Percentiles rank a stretch among this genome's conserved stretches.
phyloP scores from a whole-genome alignment of 2,113 vertebrate genomes.

The Perca fluviatilis region DNA sequence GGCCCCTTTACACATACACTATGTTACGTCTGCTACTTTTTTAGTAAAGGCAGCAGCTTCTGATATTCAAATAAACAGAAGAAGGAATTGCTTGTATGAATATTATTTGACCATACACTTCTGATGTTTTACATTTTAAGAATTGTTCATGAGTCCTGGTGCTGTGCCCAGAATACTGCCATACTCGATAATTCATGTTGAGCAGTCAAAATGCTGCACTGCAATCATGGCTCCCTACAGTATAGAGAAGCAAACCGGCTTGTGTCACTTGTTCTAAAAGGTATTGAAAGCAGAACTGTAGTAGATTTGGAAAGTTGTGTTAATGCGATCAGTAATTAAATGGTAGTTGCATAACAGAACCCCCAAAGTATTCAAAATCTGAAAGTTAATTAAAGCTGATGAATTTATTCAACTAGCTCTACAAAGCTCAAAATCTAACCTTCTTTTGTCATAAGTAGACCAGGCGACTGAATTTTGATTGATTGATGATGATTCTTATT shows the following conservation, averaged over 20 bases:
- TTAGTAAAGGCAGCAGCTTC: not conserved
- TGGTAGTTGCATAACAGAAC: not conserved
- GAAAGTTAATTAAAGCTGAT: constrained; percentile 11
- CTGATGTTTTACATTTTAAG: not conserved
- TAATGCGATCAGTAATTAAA: constrained; percentile 24
- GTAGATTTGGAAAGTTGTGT: constrained; percentile 18
- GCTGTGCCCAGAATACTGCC: not conserved
- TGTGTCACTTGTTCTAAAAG: not conserved
- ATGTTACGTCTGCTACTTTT: not conserved
- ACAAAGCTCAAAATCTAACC: constrained; percentile 12
- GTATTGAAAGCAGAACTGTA: not conserved
- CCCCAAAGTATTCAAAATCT: constrained; percentile 1
- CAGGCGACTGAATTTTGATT: not conserved
- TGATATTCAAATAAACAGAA: not conserved
- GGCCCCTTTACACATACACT: not conserved
- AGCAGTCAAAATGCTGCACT: constrained; percentile 2
- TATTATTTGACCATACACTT: not conserved
- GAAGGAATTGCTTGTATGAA: not conserved
- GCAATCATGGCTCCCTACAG: not conserved
- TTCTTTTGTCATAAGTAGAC: not conserved
- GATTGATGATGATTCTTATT: not conserved
- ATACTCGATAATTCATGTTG: not conserved
- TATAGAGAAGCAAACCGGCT: not conserved
- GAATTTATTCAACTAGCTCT: constrained; percentile 14
- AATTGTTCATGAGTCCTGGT: not conserved